Percentiles rank a stretch among this genome's conserved stretches.
phyloP scores from a whole-genome alignment of 1,140 invertebrate genomes.

The Drosophila ironensis region DNA sequence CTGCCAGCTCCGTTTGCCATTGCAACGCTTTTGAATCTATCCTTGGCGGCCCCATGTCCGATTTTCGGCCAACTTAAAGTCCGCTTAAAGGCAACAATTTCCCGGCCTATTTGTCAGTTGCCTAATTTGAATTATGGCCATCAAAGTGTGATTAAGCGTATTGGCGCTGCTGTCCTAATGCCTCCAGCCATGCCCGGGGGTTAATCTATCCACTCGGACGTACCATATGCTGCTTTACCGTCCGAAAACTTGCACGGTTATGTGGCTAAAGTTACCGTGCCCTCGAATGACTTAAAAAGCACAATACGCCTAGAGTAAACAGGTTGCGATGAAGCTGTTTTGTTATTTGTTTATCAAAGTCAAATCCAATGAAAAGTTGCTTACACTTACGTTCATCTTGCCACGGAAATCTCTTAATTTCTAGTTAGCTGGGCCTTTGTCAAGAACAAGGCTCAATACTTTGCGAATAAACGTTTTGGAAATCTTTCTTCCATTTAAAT shows the following conservation, averaged over 20 bases:
- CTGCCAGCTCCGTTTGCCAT: slow-evolving; percentile 9
- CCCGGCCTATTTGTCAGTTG: slow-evolving; percentile 64
- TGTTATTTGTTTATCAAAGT: too few relatives aligned
- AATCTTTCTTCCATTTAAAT: too few relatives aligned
- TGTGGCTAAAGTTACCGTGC: slow-evolving; percentile 5
- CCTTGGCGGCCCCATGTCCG: slow-evolving; percentile 48
- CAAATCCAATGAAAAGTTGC: too few relatives aligned
- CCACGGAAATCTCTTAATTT: too few relatives aligned
- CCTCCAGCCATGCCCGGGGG: slow-evolving; percentile 35
- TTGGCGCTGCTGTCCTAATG: slow-evolving; percentile 46
- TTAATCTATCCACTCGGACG: slow-evolving; percentile 40
- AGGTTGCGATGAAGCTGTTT: too few relatives aligned
- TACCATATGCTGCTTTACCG: slow-evolving; percentile 31
- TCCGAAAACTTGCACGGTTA: slow-evolving; percentile 21
- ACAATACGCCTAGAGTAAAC: too few relatives aligned
- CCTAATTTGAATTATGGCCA: slow-evolving; percentile 77
- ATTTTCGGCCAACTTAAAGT: slow-evolving; percentile 61
- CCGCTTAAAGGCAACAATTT: slow-evolving; percentile 49
- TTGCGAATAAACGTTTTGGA: too few relatives aligned
- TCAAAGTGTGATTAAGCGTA: slow-evolving; percentile 74
- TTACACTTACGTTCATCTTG: too few relatives aligned
- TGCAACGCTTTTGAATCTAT: too few relatives aligned
- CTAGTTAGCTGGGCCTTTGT: too few relatives aligned
- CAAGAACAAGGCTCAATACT: too few relatives aligned
- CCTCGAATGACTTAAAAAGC: neutral